A percentile compares a stretch with the other conserved stretches of the same genome.
Conservation (phyloP, 2,797 vertebrate species). For the Scolopax rusticola region DNA sequence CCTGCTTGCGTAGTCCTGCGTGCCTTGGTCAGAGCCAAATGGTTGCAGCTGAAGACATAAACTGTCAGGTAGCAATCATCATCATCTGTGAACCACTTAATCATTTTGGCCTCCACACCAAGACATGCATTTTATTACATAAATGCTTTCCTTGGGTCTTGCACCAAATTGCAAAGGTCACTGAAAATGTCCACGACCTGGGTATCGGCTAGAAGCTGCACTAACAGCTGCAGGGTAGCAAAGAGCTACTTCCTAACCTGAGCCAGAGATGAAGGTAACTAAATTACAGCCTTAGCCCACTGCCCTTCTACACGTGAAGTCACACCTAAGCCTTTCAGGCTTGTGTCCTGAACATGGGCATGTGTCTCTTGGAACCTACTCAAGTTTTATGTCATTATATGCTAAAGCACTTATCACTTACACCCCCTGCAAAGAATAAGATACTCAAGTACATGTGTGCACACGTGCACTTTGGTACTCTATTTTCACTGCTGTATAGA, state of each 20-base stretch:
- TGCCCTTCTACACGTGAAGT: not conserved
- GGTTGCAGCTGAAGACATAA: not conserved
- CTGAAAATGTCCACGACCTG: not conserved
- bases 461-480: not conserved
- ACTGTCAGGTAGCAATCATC: not conserved
- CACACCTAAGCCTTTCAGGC: not conserved
- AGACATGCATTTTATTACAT: not conserved
- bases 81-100: not conserved
- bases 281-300: not conserved
- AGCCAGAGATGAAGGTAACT: not conserved
- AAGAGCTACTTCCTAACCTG: not conserved
- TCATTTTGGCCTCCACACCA: not conserved
- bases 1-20: not conserved
- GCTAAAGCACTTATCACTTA: not conserved
- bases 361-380: not conserved
- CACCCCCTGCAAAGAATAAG: not conserved
- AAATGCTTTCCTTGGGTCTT: not conserved
- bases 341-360: accelerated
- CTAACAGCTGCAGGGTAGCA: not conserved
- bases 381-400: not conserved
- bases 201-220: not conserved
- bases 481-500: not conserved
- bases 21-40: not conserved
- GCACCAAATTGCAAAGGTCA: not conserved
- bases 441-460: not conserved